These are phyloP conservation scores for Chrysodeixis includens DNA, from an alignment of 2,888 invertebrate species.

Conservation along the genomic window DNA sequence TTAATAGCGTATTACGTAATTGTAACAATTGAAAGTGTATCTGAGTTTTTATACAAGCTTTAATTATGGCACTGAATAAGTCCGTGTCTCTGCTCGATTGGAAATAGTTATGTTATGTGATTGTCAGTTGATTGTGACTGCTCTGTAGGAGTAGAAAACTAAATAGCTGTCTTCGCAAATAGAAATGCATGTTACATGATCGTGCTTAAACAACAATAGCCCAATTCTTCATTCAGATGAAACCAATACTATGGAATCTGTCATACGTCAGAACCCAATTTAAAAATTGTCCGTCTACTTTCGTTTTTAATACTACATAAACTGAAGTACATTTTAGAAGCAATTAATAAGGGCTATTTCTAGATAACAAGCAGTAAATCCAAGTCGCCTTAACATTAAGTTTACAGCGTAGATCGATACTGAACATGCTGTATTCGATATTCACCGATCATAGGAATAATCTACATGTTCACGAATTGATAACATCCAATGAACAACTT, in stretches of 20 bases:
- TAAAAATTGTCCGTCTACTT: neutral
- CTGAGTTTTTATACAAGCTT: slow-evolving; percentile 55
- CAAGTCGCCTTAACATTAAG: slow-evolving; percentile 35
- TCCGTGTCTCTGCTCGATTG: neutral
- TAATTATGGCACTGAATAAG: slow-evolving; percentile 19
- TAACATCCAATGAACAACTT: slow-evolving; percentile 86
- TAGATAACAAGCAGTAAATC: slow-evolving; percentile 27
- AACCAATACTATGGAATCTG: neutral
- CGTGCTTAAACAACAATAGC: too few species aligned
- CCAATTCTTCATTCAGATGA: neutral
- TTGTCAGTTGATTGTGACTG: neutral
- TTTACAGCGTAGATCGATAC: slow-evolving; percentile 39
- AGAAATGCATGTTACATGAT: too few species aligned
- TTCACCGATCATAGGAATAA: slow-evolving; percentile 72
- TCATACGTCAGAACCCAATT: neutral
- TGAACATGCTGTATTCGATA: slow-evolving; percentile 50
- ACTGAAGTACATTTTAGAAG: neutral
- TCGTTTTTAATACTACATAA: neutral
- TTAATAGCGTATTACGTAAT: slow-evolving; percentile 80
- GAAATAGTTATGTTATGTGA: neutral
- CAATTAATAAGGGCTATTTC: slow-evolving; percentile 22
- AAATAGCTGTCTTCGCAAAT: neutral
- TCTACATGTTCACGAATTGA: slow-evolving; percentile 81
- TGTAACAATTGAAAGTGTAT: slow-evolving; percentile 74
- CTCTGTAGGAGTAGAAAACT: neutral